Percentiles rank a stretch among this genome's conserved stretches.
These are phyloP conservation scores for Rhinichthys klamathensis DNA, from an alignment of 2,113 vertebrate species.

Conservation along the genomic window DNA sequence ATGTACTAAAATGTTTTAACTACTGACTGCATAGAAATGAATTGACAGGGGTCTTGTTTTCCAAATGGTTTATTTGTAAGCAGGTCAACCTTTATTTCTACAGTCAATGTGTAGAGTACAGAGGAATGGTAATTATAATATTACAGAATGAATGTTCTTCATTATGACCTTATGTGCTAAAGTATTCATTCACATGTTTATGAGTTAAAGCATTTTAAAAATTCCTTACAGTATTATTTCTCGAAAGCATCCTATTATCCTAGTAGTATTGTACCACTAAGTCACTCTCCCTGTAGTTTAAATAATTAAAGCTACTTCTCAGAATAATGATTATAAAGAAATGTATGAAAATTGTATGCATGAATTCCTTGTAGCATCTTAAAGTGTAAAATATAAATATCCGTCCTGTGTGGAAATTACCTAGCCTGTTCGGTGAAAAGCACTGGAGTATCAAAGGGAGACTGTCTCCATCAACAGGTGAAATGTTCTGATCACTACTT, in stretches of 20 bases:
- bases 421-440: background rate
- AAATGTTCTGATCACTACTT: background rate
- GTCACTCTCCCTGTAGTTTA: background rate
- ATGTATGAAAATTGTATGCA: background rate
- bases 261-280: background rate
- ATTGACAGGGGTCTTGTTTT: background rate
- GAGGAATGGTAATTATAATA: background rate
- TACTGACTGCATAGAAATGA: too few relatives aligned
- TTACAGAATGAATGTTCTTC: background rate
- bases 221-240: background rate
- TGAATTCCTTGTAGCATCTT: background rate
- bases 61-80: conserved; percentile 21
- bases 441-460: background rate
- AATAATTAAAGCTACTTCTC: background rate
- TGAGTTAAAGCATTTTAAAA: background rate
- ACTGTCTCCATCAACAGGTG: background rate
- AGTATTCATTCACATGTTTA: background rate
- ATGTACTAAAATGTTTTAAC: background rate
- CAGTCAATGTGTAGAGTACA: background rate
- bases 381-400: background rate
- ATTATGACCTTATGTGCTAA: background rate
- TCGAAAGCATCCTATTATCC: background rate
- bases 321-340: background rate
- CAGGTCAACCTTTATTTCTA: background rate
- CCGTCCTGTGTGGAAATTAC: background rate